These are phyloP conservation scores for Malachius bipustulatus DNA, from an alignment of 2,888 invertebrate genomes.

Conservation along the genomic window DNA sequence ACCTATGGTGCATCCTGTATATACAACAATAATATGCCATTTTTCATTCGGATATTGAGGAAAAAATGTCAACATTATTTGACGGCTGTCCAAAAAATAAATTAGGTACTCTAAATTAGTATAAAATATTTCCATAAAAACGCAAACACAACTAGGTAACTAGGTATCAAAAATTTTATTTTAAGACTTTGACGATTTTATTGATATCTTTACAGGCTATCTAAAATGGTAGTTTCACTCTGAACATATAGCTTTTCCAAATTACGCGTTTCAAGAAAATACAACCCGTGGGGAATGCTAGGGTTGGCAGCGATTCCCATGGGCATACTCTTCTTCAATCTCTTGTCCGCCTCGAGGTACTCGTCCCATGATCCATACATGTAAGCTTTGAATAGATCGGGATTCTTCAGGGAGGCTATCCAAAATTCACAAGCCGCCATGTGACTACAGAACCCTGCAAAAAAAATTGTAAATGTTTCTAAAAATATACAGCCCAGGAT, in stretches of 20 bases:
- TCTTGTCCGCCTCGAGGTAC: constrained; percentile 20
- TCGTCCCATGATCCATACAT: constrained; percentile 26
- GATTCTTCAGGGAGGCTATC: constrained; percentile 29
- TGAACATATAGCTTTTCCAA: constrained; percentile 21
- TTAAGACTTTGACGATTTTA: no score
- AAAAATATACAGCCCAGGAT: not conserved
- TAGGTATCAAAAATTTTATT: no score
- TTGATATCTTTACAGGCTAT: constrained; percentile 20
- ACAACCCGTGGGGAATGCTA: constrained; percentile 26
- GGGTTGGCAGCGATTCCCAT: constrained; percentile 32
- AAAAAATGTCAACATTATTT: no score
- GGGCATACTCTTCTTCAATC: constrained; percentile 18
- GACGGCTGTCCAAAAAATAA: no score
- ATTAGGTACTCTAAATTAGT: no score
- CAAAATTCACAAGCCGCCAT: constrained; percentile 29
- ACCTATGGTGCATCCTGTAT: no score
- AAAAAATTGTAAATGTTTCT: constrained; percentile 6
- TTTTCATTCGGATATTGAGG: no score
- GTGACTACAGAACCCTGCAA: constrained; percentile 31
- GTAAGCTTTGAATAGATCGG: constrained; percentile 29
- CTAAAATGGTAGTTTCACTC: constrained; percentile 21
- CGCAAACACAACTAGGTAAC: no score
- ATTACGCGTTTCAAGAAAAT: constrained; percentile 24
- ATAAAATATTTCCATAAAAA: no score
- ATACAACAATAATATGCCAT: no score